Evolutionary conservation across 37 sponge, comb jelly and placozoan genomes (phyloP), one percentile per base, ranked within the genome.

Genomic region (Tethya wilhelma): DNA sequence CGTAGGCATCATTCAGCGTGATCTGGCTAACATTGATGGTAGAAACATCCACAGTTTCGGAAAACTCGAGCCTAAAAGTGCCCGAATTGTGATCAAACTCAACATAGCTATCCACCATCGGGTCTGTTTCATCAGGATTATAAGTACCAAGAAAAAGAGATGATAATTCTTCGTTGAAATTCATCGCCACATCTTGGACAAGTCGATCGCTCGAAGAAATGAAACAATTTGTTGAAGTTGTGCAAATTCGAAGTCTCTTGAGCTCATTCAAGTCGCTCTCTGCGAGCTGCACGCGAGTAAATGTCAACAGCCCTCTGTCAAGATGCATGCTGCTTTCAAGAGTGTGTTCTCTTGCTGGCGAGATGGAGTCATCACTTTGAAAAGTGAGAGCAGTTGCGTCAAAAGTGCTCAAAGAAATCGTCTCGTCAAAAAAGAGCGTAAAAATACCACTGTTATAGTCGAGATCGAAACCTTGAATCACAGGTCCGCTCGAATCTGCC

Each of bases 351-450:
- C 7, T 43, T 2, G 62, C 26, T n/a, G n/a, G n/a, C 20, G 71
- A 36, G 11, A 59, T 62, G 19, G 59, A 11, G 2, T 17, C 5
- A 6, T 23, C 37, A 57, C 37, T 45, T 58, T 80, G 37, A 41
- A 96, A 76, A 58, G 88, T 87, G 38, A 90, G 44, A 2, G 78
- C 75, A 19, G 8, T 53, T 29, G 78, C 41, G 26, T 59, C 58
- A 11, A 90, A 17, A 6, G 80, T 71, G 22, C 44, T 29, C 17
- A 81, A 55, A 55, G 81, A 41, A 0, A 96, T 86, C 8, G 91
- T 90, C 66, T 96, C 96, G 77, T 90, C 87, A 79, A 93, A 96
- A 12, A 23, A 64, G 28, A 96, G 37, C 3, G 71, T 87, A 56
- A 96, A 56, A 0, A 77, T 67, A 12, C 93, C 93, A 14, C 55